Conservation (phyloP, 2,888 invertebrate genomes). For the Drosophila meridiana region DNA sequence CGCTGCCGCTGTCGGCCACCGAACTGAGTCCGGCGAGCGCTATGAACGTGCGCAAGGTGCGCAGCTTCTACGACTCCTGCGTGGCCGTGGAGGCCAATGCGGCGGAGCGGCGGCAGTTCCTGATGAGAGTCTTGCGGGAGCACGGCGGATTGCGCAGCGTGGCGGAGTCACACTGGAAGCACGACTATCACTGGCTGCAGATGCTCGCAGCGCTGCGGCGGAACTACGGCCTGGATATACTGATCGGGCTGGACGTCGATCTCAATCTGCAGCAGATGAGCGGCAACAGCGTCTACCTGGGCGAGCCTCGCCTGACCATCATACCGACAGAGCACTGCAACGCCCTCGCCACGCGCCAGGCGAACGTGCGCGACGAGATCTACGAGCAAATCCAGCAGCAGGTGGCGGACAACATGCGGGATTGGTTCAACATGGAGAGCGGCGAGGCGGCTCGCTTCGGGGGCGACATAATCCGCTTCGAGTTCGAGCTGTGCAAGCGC, state of each 20-base stretch:
- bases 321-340: conserved; percentile 76
- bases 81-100: conserved; percentile 56
- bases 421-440: conserved; percentile 74
- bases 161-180: conserved; percentile 72
- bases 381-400: conserved; percentile 68
- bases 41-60: conserved; percentile 65
- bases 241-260: conserved; percentile 79
- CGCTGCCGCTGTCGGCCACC: conserved; percentile 48
- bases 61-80: conserved; percentile 79
- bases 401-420: conserved; percentile 72
- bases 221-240: conserved; percentile 79
- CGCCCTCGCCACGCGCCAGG: conserved; percentile 45
- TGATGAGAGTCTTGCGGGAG: conserved; percentile 65
- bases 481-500: conserved; percentile 76
- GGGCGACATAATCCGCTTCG: conserved; percentile 79
- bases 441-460: conserved; percentile 71
- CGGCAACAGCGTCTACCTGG: conserved; percentile 74
- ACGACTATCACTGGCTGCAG: conserved; percentile 75
- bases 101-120: conserved; percentile 57
- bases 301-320: conserved; percentile 76
- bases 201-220: conserved; percentile 68
- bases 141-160: conserved; percentile 76
- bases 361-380: conserved; percentile 51
- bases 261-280: conserved; percentile 66
- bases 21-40: conserved; percentile 31